Evolutionary conservation across 2,113 vertebrate genomes (phyloP).

Genomic region (Phyllostomus hastatus): DNA sequence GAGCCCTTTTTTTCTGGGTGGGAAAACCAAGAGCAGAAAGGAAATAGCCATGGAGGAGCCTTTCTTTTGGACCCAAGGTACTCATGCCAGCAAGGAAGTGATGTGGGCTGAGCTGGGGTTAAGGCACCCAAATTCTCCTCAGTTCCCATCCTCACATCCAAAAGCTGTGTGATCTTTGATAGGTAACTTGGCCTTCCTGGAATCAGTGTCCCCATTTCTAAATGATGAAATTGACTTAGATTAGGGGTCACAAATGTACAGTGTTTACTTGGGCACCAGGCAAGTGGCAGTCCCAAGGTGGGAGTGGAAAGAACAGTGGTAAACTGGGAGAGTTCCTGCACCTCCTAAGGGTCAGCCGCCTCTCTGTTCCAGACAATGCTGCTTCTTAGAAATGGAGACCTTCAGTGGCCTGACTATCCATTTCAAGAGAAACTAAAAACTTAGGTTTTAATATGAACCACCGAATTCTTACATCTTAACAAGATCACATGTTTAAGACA

Average conservation of each 20-base stretch:
- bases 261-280: background rate
- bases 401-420: background rate
- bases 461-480: conserved; percentile 41
- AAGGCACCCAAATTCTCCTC: background rate
- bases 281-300: fast-evolving
- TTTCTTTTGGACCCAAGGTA: too few species aligned
- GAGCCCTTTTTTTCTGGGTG: background rate
- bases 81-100: background rate
- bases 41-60: fast-evolving
- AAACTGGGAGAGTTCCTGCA: background rate
- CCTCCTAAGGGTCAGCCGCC: background rate
- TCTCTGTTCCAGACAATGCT: background rate
- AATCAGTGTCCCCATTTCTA: background rate
- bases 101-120: background rate
- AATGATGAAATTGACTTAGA: background rate
- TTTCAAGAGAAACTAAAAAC: background rate
- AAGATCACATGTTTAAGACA: background rate
- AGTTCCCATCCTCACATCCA: background rate
- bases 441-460: background rate
- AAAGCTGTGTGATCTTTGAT: background rate
- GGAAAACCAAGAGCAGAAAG: background rate
- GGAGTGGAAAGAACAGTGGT: background rate
- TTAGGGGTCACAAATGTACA: background rate
- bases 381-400: background rate
- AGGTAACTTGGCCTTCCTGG: background rate